A percentile compares a stretch with the other conserved stretches of the same genome.
These are phyloP conservation scores for Cavia porcellus DNA, from an alignment of 2,113 vertebrate species.

Conservation along the genomic window DNA sequence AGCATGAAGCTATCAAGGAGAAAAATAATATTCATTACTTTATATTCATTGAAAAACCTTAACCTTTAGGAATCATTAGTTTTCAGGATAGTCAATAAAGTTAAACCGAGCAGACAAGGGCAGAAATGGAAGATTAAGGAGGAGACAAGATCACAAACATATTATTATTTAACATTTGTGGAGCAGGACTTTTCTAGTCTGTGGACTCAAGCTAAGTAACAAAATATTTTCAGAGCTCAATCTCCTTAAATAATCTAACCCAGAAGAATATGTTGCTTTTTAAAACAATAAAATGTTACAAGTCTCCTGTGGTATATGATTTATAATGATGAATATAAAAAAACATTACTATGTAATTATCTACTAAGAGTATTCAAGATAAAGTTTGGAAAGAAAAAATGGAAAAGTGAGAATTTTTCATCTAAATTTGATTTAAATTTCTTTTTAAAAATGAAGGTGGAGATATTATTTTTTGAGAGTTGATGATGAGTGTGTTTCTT, in stretches of 20 bases:
- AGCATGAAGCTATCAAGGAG: slow-evolving; percentile 64
- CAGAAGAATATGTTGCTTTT: not conserved
- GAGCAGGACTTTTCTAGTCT: slow-evolving; percentile 9
- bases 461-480: not conserved
- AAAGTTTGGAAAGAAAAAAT: not conserved
- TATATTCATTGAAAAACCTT: slow-evolving; percentile 76
- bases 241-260: not conserved
- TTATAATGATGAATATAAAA: not conserved
- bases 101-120: slow-evolving; percentile 80
- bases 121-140: slow-evolving; percentile 65
- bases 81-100: slow-evolving; percentile 80
- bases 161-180: slow-evolving; percentile 38
- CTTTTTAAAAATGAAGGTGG: not conserved
- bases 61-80: slow-evolving; percentile 84
- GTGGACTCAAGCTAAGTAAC: not conserved
- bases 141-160: slow-evolving; percentile 63
- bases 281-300: not conserved
- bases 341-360: not conserved
- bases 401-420: not conserved
- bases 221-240: slow-evolving; percentile 53
- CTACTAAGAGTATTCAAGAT: not conserved
- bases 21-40: slow-evolving; percentile 76
- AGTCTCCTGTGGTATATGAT: not conserved
- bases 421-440: not conserved
- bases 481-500: not conserved